Evolutionary conservation across 2,797 vertebrate genomes (phyloP), one percentile per base, ranked within the genome.

Genomic region (Cygnus olor): DNA sequence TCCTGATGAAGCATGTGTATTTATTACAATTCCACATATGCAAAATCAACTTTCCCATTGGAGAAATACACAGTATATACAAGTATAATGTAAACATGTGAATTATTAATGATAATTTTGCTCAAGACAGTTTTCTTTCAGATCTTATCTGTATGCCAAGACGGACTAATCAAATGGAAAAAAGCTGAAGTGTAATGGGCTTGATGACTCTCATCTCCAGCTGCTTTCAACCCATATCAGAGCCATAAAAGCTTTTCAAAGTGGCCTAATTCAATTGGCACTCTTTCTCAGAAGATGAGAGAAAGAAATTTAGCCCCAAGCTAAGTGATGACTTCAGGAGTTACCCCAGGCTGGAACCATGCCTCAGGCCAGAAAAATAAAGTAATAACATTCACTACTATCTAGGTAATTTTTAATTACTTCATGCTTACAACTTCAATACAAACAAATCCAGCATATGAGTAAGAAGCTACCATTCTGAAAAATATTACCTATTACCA

Each of bases 221-320:
- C 25, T 94, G 91, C 90, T 97, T 97, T 97, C 91, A 97, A 96
- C 51, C 69, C 85, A 91, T 96, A 95, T 96, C 94, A 94, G 97
- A 97, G 94, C 93, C 89, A 90, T 95, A 96, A 98, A 97, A 98
- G 93, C 97, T 97, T 96, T 97, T 97, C 90, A 97, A 96, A 98
- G 94, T 89, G 45, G 76, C 88, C 88, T 96, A 97, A 97, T 95
- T 97, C 82, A 96, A 94, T 95, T 94, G 83, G 64, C 71, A 95
- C 64, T 58, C 42, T 91, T 91, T 93, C 84, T 87, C n/a, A 51
- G 63, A 94, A 91, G 80, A 92, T 44, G 34, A 83, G 28, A 93
- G 5, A 81, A 53, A 66, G 63, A 90, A 91, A 53, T 58, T 80
- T 60, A 90, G 71, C 78, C 49, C 21, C 34, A 72, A 76, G 90